phyloP scores from a whole-genome alignment of 64 coral and sea anemone genomes.

The Montipora capricornis region DNA sequence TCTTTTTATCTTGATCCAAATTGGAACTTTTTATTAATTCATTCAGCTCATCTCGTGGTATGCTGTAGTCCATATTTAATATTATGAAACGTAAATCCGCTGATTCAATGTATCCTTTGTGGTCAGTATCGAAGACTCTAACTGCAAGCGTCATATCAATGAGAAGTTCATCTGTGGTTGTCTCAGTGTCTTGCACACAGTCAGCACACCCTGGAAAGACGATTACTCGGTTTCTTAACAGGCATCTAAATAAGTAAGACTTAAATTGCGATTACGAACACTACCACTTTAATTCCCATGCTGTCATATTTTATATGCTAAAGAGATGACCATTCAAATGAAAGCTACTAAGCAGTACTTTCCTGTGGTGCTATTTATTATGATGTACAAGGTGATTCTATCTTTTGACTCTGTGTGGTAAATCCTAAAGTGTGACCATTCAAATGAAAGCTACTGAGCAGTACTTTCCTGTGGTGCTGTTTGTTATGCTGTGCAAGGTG shows the following conservation, averaged over 20 bases:
- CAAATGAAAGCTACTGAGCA: too few species aligned
- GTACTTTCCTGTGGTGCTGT: too few species aligned
- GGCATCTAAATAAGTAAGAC: neutral
- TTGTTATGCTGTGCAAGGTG: too few species aligned
- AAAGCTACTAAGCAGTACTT: neutral
- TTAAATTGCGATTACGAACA: too few species aligned
- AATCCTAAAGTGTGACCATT: neutral
- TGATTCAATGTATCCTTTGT: constrained; percentile 82
- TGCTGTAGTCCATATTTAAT: constrained; percentile 76
- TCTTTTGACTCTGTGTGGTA: neutral
- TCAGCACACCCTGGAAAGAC: constrained; percentile 81
- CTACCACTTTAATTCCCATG: too few species aligned
- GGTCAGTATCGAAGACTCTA: constrained; percentile 77
- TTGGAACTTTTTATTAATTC: constrained; percentile 58
- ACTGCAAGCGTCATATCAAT: constrained; percentile 76
- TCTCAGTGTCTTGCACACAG: constrained; percentile 60
- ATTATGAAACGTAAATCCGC: constrained; percentile 74
- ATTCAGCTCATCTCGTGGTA: constrained; percentile 63
- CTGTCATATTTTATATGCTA: too few species aligned
- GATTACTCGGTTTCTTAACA: neutral
- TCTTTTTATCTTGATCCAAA: constrained; percentile 56
- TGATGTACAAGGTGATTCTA: neutral
- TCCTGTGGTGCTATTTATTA: neutral
- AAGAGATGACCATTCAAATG: neutral
- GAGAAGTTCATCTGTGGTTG: constrained; percentile 75